These are phyloP conservation scores for Syngnathus acus DNA, from an alignment of 2,797 vertebrate genomes.

Conservation along the genomic window DNA sequence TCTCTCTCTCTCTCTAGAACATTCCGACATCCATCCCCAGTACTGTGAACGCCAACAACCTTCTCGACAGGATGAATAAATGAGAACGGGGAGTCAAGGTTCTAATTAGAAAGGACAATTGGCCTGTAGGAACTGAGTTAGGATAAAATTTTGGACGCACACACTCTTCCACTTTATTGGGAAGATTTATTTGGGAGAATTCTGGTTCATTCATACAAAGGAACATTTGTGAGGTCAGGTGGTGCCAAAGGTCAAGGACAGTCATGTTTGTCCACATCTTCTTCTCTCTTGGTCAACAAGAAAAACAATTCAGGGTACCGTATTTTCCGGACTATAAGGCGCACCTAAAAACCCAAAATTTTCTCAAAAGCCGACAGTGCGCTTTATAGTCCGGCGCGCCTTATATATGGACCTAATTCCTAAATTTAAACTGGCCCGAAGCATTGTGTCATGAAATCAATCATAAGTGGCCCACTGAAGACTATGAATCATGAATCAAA, in stretches of 20 bases:
- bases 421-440: no score
- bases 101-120: not conserved
- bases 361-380: no score
- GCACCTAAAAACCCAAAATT: no score
- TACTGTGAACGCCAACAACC: constrained; percentile 22
- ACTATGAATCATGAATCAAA: no score
- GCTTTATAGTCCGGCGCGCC: no score
- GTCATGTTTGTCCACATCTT: not conserved
- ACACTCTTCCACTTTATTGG: not conserved
- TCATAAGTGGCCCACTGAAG: no score
- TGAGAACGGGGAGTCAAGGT: not conserved
- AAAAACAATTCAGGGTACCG: not conserved
- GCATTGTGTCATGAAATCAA: no score
- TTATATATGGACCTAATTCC: no score
- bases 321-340: no score
- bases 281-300: not conserved
- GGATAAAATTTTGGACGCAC: not conserved
- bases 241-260: no score
- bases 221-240: not conserved
- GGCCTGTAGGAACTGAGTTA: not conserved
- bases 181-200: not conserved
- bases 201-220: not conserved
- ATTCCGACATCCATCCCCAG: constrained; percentile 55
- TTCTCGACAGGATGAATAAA: not conserved
- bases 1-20: constrained; percentile 31